phyloP scores from a whole-genome alignment of 2,888 invertebrate species.

The Caenorhabditis sinica region DNA sequence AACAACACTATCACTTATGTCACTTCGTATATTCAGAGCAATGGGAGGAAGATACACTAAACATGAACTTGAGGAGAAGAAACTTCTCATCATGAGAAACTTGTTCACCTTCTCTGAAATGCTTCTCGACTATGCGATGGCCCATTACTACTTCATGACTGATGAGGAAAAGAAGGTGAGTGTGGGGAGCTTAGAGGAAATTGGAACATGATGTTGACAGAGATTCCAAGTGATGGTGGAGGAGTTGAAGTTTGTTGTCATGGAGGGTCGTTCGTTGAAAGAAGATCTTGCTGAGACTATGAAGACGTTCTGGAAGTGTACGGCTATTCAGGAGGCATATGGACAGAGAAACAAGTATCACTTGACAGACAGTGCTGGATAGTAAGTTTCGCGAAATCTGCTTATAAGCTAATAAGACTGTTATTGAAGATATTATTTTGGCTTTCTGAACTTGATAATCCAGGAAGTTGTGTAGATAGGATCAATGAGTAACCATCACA shows the following conservation, averaged over 20 bases:
- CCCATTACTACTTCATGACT: neutral
- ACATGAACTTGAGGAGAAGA: constrained; percentile 73
- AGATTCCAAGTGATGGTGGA: constrained; percentile 2
- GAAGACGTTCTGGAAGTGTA: constrained; percentile 72
- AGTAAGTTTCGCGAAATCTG: constrained; percentile 66
- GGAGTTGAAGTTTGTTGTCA: neutral
- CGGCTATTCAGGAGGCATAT: constrained; percentile 66
- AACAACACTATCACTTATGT: neutral
- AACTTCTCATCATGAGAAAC: constrained; percentile 71
- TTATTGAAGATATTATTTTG: neutral
- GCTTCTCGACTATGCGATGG: constrained; percentile 38
- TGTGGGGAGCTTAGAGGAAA: neutral
- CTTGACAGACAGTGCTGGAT: constrained; percentile 72
- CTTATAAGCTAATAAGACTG: neutral
- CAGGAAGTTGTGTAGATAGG: too few species aligned
- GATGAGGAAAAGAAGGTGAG: constrained; percentile 26
- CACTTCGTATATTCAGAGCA: constrained; percentile 26
- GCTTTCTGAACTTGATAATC: neutral
- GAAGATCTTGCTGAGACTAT: constrained; percentile 26
- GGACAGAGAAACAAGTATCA: constrained; percentile 68
- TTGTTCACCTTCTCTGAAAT: constrained; percentile 51
- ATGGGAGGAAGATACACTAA: constrained; percentile 54
- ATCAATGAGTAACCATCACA: too few species aligned
- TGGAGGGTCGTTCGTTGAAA: neutral
- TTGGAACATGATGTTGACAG: neutral